Percentiles rank a stretch among this genome's conserved stretches.
These are phyloP conservation scores for Anneissia japonica DNA, from an alignment of 35 echinoderm and acorn worm genomes.

Conservation along the genomic window DNA sequence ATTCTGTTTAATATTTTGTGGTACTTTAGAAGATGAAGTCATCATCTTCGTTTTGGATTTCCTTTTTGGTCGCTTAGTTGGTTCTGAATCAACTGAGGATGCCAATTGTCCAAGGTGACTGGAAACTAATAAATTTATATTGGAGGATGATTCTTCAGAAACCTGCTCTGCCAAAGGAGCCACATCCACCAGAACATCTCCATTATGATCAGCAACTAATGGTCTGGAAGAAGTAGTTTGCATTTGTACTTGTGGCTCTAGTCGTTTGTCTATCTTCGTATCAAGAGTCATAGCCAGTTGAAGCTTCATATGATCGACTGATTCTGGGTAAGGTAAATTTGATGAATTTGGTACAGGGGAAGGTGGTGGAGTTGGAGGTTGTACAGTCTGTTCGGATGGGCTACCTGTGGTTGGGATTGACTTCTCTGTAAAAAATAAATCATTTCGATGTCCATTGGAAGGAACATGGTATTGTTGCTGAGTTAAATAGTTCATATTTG, in stretches of 20 bases:
- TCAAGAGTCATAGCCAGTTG: neutral
- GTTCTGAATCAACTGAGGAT: neutral
- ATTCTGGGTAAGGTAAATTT: neutral
- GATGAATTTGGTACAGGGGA: neutral
- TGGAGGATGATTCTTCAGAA: neutral
- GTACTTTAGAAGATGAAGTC: neutral
- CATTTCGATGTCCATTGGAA: neutral
- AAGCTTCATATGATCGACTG: neutral
- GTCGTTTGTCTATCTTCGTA: neutral
- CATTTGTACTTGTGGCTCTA: neutral
- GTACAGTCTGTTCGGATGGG: neutral
- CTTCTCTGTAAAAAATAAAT: neutral
- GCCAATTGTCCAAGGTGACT: neutral
- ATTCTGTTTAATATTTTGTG: neutral
- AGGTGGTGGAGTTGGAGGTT: neutral
- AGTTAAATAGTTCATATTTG: neutral
- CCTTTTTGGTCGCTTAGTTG: neutral
- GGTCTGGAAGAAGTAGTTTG: neutral
- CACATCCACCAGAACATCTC: neutral
- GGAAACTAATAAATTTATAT: neutral
- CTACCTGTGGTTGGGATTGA: neutral
- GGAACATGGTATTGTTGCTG: neutral
- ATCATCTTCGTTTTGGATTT: neutral
- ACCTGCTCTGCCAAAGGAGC: neutral
- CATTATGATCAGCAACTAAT: neutral